Base-by-base conservation (phyloP, 37 sponge, comb jelly and placozoan genomes). In the Ephydatia muelleri region DNA sequence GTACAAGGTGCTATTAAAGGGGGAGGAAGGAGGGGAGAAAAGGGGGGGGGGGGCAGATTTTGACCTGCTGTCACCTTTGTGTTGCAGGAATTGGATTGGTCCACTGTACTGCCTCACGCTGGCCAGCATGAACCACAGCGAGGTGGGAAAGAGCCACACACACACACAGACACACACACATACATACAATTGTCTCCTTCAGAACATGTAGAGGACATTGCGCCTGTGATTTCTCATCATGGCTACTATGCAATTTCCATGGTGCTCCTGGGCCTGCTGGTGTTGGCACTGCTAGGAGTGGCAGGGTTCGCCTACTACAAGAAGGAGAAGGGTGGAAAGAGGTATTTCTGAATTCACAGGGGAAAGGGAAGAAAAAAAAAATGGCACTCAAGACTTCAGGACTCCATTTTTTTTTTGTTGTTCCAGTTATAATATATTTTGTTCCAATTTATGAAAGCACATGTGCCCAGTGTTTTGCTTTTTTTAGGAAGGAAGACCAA, bases 131-230 rank as follows among this genome's bases (percentile, higher is more conserved):
- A 84, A 47, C 38, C 85, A 22, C 84, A 82, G 32, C 57, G 92
- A 81, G 76, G 91, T 91, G 64, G 65, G 86, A n/a, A n/a, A 11
- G 47, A 43, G 47, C 47, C 47, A 43, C 47, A 43, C 47, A n/a
- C n/a, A n/a, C n/a, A n/a, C n/a, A n/a, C n/a, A n/a, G n/a, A n/a
- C n/a, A n/a, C n/a, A n/a, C n/a, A n/a, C n/a, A n/a, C n/a, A n/a
- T n/a, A n/a, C n/a, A n/a, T n/a, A n/a, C n/a, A n/a, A n/a, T n/a
- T 75, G 16, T 34, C 12, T 16, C 19, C 68, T 67, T 36, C 81
- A 94, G 94, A 73, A 4, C 95, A 91, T 80, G 79, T 91, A 0
- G 89, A 94, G n/a, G 91, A 91, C 38, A 29, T 25, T 6, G 23
- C 67, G 31, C 85, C 87, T 3, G 23, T 79, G 38, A 26, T 95